Conservation (phyloP, 2,797 vertebrate genomes). For the Hemibagrus guttatus region DNA sequence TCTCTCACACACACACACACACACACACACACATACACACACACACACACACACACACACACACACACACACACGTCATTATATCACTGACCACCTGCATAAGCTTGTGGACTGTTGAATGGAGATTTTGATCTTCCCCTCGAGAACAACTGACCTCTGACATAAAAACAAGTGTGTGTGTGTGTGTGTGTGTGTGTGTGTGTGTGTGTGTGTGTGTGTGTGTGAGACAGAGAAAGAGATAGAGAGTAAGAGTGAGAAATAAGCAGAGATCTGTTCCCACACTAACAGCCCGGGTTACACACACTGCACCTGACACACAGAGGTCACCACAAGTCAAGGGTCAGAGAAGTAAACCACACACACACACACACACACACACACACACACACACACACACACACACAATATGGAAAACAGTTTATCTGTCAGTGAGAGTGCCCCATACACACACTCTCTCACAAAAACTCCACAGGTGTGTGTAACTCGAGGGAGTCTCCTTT, state of each 20-base stretch:
- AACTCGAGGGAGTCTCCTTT: not conserved
- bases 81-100: conserved; percentile 25
- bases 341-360: conserved; percentile 54
- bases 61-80: conserved; percentile 3
- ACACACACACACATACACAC: conserved; percentile 38
- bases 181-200: conserved; percentile 22
- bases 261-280: conserved; percentile 1
- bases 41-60: conserved; percentile 36
- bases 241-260: conserved; percentile 4
- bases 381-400: conserved; percentile 31
- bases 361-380: conserved; percentile 32
- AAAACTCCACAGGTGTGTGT: not conserved
- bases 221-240: not conserved
- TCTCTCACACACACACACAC: not conserved
- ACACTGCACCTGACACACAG: conserved; percentile 67
- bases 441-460: not conserved
- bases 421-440: conserved; percentile 53
- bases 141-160: not conserved
- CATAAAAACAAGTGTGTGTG: not conserved
- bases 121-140: conserved; percentile 11
- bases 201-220: conserved; percentile 9
- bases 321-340: conserved; percentile 65
- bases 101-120: not conserved
- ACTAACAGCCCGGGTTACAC: conserved; percentile 24
- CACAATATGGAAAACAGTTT: conserved; percentile 55